Base-by-base conservation (phyloP, 64 coral and sea anemone genomes). In the Stichodactyla helianthus region DNA sequence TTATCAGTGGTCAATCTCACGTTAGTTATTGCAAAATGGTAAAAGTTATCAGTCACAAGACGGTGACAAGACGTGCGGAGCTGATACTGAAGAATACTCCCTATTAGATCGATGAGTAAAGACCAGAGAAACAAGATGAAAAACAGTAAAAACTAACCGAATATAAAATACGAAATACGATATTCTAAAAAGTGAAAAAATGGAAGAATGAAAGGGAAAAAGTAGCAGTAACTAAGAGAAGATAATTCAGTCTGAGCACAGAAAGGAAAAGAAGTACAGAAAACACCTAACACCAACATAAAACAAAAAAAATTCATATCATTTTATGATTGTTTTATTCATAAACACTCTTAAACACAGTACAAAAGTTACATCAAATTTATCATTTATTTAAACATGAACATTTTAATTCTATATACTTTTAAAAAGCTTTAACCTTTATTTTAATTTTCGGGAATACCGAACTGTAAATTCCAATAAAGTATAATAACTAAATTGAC, bases 211-310 rank as follows among this genome's bases (percentile, higher is more conserved):
- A 10, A 13, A 60, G 1, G 58, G 17, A 18, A 50, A 79, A 5
- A 8, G 31, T 6, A 4, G 26, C 5, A 79, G 76, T 17, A 79
- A 16, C 12, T 50, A 51, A 13, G 50, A 6, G 28, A 8, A 79
- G 50, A 79, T 4, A 79, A 65, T 65, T 79, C 26, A 79, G 76
- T 79, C 76, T 50, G 76, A 79, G 26, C 25, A 79, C 25, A 79
- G 62, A 15, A 50, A 77, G n/a, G 12, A 77, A 50, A 79, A 79
- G 11, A 79, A 19, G 27, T 13, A 51, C 76, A 79, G 13, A 64
- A 64, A 64, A 65, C 62, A 65, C 62, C 18, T 22, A n/a, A 65
- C 11, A n/a, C 5, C 19, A 17, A 65, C 62, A 65, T 5, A n/a
- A 20, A 65, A 12, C 6, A n/a, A 65, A 65, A 65, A 5, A 65